These are phyloP conservation scores for Phenganax marumi DNA, from an alignment of 92 coral and sea anemone species.

Conservation along the genomic window DNA sequence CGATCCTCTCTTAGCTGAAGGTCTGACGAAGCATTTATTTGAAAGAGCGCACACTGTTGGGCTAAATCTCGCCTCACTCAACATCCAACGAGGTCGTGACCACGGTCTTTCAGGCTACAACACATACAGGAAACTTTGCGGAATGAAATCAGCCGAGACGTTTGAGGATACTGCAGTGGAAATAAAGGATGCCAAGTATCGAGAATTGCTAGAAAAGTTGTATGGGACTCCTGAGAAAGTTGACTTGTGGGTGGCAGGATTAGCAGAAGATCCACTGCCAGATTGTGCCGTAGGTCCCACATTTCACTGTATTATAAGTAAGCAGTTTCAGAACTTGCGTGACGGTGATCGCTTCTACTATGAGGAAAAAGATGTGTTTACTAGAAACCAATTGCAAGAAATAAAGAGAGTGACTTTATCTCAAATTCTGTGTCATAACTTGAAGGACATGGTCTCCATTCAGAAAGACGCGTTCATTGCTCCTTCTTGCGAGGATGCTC, in stretches of 20 bases:
- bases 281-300: slow-evolving; percentile 26
- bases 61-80: slow-evolving; percentile 54
- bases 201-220: background rate
- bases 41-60: slow-evolving; percentile 34
- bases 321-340: slow-evolving; percentile 27
- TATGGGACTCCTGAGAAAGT: slow-evolving; percentile 22
- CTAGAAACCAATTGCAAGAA: slow-evolving; percentile 35
- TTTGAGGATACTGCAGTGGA: slow-evolving; percentile 22
- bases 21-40: slow-evolving; percentile 29
- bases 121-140: slow-evolving; percentile 31
- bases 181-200: slow-evolving; percentile 12
- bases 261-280: slow-evolving; percentile 30
- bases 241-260: slow-evolving; percentile 34
- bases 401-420: slow-evolving; percentile 35
- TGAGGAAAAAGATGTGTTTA: slow-evolving; percentile 33
- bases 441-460: slow-evolving; percentile 23
- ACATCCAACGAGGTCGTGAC: slow-evolving; percentile 68
- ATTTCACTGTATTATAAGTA: slow-evolving; percentile 24
- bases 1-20: slow-evolving; percentile 46
- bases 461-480: slow-evolving; percentile 37
- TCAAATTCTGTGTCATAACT: slow-evolving; percentile 33
- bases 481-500: slow-evolving; percentile 14
- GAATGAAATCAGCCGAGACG: slow-evolving; percentile 31
- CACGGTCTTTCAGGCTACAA: slow-evolving; percentile 66
- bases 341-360: slow-evolving; percentile 40